Conservation (phyloP, 2,797 vertebrate genomes). For the Rhabdomys pumilio region DNA sequence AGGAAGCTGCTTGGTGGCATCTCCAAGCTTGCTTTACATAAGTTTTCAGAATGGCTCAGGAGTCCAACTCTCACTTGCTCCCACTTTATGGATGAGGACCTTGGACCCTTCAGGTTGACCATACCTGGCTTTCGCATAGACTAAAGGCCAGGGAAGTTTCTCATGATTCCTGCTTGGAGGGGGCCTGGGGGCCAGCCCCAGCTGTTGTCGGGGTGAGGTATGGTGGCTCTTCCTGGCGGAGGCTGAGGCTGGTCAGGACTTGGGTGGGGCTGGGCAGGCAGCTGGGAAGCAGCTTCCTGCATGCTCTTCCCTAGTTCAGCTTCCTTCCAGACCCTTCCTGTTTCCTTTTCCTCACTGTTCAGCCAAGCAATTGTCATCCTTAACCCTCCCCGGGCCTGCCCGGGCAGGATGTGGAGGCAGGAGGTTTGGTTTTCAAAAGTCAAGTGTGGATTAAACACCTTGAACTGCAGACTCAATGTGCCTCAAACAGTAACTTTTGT, state of each 20-base stretch:
- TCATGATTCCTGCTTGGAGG: neutral
- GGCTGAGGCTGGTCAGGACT: neutral
- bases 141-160: neutral
- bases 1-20: accelerated
- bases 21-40: accelerated
- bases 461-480: too few relatives aligned
- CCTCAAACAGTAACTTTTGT: neutral
- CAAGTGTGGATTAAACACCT: neutral
- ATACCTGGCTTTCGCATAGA: neutral
- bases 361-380: neutral
- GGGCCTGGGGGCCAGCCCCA: accelerated
- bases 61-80: accelerated
- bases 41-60: neutral
- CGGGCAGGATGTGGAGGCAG: neutral
- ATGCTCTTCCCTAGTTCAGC: neutral
- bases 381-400: neutral
- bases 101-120: neutral
- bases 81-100: neutral
- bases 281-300: neutral
- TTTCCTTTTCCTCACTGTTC: conserved; percentile 47
- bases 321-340: conserved; percentile 30
- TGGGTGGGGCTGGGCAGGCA: neutral
- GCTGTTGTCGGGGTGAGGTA: neutral
- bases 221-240: neutral
- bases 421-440: conserved; percentile 5